Evolutionary conservation across 2,888 invertebrate species (phyloP).

Genomic region (Ephialtes manifestator): DNA sequence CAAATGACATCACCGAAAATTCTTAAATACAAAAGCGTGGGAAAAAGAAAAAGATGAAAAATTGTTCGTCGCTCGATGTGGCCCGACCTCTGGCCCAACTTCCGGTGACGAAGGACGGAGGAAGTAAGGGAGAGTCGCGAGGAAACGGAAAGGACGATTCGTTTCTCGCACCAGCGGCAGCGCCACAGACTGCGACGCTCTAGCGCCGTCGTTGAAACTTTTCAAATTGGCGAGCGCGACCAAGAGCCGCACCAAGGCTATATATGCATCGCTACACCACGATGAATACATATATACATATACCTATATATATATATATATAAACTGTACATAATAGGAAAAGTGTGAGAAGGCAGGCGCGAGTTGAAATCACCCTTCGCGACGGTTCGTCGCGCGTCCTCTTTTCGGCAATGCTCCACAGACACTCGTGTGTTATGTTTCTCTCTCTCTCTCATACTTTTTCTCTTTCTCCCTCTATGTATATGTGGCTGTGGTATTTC

Average conservation of each 20-base stretch:
- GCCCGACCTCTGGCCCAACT: slow-evolving; percentile 39
- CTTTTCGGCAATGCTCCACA: slow-evolving; percentile 51
- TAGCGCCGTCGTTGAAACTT: slow-evolving; percentile 64
- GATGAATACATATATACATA: slow-evolving; percentile 41
- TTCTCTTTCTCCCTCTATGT: background rate
- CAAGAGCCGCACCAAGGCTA: slow-evolving; percentile 22
- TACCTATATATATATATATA: slow-evolving; percentile 52
- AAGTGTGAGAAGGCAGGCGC: slow-evolving; percentile 52
- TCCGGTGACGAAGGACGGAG: slow-evolving; percentile 24
- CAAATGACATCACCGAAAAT: background rate
- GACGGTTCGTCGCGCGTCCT: slow-evolving; percentile 62
- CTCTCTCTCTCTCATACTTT: slow-evolving; percentile 29
- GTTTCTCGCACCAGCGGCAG: slow-evolving; percentile 50
- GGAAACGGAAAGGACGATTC: slow-evolving; percentile 64
- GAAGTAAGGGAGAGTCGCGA: slow-evolving; percentile 9
- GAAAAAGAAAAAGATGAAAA: slow-evolving; percentile 26
- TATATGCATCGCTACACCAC: slow-evolving; percentile 48
- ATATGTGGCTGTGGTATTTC: slow-evolving; percentile 50
- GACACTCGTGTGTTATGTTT: slow-evolving; percentile 13
- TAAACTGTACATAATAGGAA: slow-evolving; percentile 36
- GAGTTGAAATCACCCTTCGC: slow-evolving; percentile 64
- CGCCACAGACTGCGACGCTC: slow-evolving; percentile 49
- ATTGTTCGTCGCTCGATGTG: slow-evolving; percentile 45
- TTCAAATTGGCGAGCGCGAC: slow-evolving; percentile 68
- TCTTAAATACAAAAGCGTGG: background rate